Evolutionary conservation across 2,113 vertebrate genomes (phyloP).

Genomic region (Oncorhynchus kisutch): DNA sequence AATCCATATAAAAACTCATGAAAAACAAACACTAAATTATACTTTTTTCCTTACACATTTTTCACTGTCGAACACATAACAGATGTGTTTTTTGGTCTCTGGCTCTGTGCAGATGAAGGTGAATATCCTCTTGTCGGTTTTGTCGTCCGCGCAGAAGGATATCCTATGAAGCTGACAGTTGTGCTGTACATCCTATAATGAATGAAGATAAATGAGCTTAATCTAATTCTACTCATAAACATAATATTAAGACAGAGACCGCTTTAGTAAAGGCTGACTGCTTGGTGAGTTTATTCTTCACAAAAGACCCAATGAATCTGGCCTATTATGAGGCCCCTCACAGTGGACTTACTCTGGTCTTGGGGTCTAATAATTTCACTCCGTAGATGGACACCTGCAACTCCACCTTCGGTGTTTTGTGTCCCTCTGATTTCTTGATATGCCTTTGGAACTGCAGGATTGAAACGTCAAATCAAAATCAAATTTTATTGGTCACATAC

Average conservation of each 20-base stretch:
- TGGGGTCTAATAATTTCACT: constrained; percentile 87
- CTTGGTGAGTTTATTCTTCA: neutral
- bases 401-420: constrained; percentile 87
- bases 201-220: constrained; percentile 9
- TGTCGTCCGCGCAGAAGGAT: constrained; percentile 91
- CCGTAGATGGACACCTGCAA: constrained; percentile 89
- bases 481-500: no score
- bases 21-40: neutral
- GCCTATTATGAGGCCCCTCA: neutral
- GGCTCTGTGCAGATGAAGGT: constrained; percentile 93
- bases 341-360: constrained; percentile 80
- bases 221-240: neutral
- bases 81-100: constrained; percentile 87
- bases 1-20: no score
- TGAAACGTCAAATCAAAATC: neutral
- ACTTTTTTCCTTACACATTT: constrained; percentile 84
- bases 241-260: no score
- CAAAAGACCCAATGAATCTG: neutral
- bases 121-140: constrained; percentile 91
- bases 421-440: constrained; percentile 89
- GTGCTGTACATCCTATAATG: constrained; percentile 82
- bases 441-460: constrained; percentile 83
- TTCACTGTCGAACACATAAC: constrained; percentile 90
- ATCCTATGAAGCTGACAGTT: constrained; percentile 89
- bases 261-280: neutral